These are phyloP conservation scores for Heliothis subflexa DNA, from an alignment of 1,140 invertebrate species.

Conservation along the genomic window DNA sequence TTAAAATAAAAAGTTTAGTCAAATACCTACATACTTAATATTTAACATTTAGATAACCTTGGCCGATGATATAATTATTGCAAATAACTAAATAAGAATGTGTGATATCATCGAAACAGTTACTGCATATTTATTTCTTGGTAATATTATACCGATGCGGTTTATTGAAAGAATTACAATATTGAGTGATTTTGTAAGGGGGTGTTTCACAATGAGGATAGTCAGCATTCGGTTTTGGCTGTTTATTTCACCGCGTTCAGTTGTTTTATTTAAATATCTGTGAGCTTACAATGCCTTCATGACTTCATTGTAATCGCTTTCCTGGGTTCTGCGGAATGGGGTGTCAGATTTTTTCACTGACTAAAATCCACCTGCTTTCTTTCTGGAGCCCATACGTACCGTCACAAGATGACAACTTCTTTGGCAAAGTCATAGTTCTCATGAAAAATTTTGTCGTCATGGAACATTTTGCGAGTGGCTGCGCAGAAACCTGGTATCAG, in stretches of 20 bases:
- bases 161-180: not conserved
- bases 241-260: not conserved
- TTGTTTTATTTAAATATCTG: no score
- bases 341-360: no score
- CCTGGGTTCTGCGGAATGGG: no score
- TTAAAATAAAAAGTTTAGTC: not conserved
- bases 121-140: constrained; percentile 25
- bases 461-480: no score
- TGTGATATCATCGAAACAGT: constrained; percentile 17
- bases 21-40: not conserved
- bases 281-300: no score
- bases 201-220: not conserved
- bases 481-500: no score
- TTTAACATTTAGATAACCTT: constrained; percentile 29
- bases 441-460: no score
- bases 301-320: no score
- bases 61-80: constrained; percentile 36
- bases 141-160: not conserved
- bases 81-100: constrained; percentile 29
- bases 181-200: not conserved
- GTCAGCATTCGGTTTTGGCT: not conserved
- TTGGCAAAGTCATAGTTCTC: no score
- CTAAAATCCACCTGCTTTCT: no score
- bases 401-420: no score
- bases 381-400: no score